phyloP scores from a whole-genome alignment of 2,113 vertebrate species.

The Ranitomeya imitator region DNA sequence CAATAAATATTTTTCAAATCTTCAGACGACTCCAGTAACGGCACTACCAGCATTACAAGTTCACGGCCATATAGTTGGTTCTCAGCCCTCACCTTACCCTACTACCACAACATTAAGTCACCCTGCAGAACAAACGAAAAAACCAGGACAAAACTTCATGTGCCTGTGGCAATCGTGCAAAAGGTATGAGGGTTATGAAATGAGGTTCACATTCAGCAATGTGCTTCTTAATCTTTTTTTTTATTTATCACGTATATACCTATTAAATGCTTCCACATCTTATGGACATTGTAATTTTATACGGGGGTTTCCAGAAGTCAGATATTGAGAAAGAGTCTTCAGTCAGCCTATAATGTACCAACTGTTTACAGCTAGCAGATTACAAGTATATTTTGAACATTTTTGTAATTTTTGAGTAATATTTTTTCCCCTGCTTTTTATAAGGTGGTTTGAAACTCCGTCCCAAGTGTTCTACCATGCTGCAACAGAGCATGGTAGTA shows the following conservation, averaged over 20 bases:
- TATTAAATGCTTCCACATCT: neutral
- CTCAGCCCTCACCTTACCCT: slow-evolving; percentile 76
- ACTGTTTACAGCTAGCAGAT: neutral
- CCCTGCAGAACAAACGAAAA: slow-evolving; percentile 82
- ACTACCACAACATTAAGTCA: slow-evolving; percentile 70
- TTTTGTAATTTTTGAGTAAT: neutral
- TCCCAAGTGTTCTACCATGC: slow-evolving; percentile 98
- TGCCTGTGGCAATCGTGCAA: slow-evolving; percentile 98
- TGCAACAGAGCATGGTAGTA: slow-evolving; percentile 92
- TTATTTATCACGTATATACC: too few relatives aligned
- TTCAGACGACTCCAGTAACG: slow-evolving; percentile 76
- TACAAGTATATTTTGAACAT: neutral
- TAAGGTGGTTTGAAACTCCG: slow-evolving; percentile 98
- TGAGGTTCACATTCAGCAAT: neutral
- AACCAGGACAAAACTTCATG: slow-evolving; percentile 97
- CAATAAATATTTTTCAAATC: slow-evolving; percentile 58
- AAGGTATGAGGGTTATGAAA: slow-evolving; percentile 76
- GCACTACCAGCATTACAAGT: slow-evolving; percentile 79
- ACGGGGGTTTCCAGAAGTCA: neutral
- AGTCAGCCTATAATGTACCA: too few relatives aligned
- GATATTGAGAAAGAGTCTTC: neutral
- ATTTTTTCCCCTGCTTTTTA: slow-evolving; percentile 51
- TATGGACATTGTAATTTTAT: neutral
- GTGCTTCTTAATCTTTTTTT: neutral
- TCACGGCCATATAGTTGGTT: slow-evolving; percentile 76